Base-by-base conservation (phyloP, 23 tunicate species). In the Trididemnum miniatum region DNA sequence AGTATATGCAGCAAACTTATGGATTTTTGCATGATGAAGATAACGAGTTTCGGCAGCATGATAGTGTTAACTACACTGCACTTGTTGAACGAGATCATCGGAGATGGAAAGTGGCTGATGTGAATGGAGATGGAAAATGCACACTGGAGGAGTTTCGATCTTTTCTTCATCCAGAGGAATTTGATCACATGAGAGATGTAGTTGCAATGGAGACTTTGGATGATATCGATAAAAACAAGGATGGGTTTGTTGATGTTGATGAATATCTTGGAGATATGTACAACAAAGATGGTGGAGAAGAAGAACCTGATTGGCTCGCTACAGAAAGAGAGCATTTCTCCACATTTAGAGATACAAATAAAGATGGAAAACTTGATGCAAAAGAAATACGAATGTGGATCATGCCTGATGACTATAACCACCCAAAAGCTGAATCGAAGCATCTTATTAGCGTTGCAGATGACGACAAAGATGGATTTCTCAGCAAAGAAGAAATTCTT, bases 151-250 rank as follows among this genome's bases (percentile, higher is more conserved):
- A 95, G 57, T 95, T 92, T 49, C 85, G 54, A 65, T 89, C 96
- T 0, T 90, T 90, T 65, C 87, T 95, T 9, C 99, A 95, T 72
- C 99, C 99, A 22, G 99, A 95, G 71, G 96, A 91, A 35, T 95
- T 37, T 65, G 92, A 86, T 23, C 93, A 85, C 67, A 95, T 95
- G 99, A 90, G 83, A 76, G 96, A 95, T 18, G 73, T 95, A 25
- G 99, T 95, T 39, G 28, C 78, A 0, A 33, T 78, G 29, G 99
- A 95, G 75, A 95, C 99, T 2, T 1, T 95, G 69, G 89, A 86
- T 35, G 99, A 95, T 51, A 90, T 95, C 22, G 99, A 95, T 80
- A 95, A 83, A 52, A 72, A 95, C 69, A 71, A 73, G 27, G 96
- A 95, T 86, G 96, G 96, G 1, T 84, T 80, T 69, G 71, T 93